Evolutionary conservation across 2,888 invertebrate genomes (phyloP).

Genomic region (Epiblema foenella): DNA sequence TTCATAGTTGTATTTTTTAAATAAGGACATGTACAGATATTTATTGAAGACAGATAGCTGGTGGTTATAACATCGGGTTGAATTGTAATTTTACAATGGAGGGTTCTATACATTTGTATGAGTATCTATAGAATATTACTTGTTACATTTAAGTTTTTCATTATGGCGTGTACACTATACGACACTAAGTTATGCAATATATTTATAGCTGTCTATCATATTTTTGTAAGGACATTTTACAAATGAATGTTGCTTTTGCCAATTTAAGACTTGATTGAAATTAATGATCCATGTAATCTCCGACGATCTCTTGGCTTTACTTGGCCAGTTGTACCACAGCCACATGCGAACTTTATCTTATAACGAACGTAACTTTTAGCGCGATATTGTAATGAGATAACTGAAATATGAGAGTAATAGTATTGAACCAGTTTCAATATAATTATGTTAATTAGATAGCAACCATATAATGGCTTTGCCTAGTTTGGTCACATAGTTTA

Average conservation of each 20-base stretch:
- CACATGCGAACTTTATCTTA: constrained; percentile 50
- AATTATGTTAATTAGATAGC: constrained; percentile 49
- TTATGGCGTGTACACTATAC: constrained; percentile 66
- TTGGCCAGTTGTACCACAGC: constrained; percentile 48
- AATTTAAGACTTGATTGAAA: constrained; percentile 56
- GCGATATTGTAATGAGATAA: constrained; percentile 56
- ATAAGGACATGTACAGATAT: constrained; percentile 78
- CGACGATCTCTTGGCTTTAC: constrained; percentile 59
- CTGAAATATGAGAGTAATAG: constrained; percentile 66
- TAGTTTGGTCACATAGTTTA: constrained; percentile 61
- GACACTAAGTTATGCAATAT: constrained; percentile 73
- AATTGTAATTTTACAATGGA: constrained; percentile 52
- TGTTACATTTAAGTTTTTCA: constrained; percentile 67
- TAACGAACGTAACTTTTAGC: constrained; percentile 49
- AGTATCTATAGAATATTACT: constrained; percentile 64
- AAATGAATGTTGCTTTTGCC: constrained; percentile 51
- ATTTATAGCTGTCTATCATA: constrained; percentile 73
- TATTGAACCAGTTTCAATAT: constrained; percentile 49
- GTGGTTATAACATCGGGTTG: constrained; percentile 64
- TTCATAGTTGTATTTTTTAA: constrained; percentile 54
- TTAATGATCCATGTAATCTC: constrained; percentile 58
- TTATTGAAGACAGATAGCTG: constrained; percentile 71
- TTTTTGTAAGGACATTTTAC: constrained; percentile 72
- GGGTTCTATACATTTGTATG: constrained; percentile 50
- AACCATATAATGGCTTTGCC: constrained; percentile 55